Evolutionary conservation across 2,113 vertebrate genomes (phyloP).

Genomic region (Ochotona princeps): DNA sequence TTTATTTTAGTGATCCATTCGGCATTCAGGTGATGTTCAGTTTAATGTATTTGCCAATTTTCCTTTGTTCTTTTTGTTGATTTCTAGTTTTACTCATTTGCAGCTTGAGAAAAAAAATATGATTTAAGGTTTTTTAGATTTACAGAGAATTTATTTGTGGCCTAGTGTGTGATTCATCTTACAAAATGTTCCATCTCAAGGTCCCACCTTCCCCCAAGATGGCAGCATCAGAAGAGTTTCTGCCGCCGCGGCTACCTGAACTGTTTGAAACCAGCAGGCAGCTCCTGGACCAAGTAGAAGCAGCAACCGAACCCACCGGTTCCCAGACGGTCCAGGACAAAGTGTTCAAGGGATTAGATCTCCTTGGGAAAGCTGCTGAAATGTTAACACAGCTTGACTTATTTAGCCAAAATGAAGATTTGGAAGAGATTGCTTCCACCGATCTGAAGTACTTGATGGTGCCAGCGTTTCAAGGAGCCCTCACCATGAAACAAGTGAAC

Average conservation of each 20-base stretch:
- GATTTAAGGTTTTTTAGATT: too few species aligned
- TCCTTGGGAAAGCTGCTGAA: conserved; percentile 86
- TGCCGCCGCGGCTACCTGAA: conserved; percentile 85
- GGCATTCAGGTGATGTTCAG: too few species aligned
- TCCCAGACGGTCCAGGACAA: conserved; percentile 87
- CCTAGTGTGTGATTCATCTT: too few species aligned
- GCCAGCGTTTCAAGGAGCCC: conserved; percentile 89
- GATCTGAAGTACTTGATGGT: conserved; percentile 93
- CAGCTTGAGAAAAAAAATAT: too few species aligned
- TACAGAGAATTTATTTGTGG: too few species aligned
- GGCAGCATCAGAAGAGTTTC: conserved; percentile 73
- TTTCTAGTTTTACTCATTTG: too few species aligned
- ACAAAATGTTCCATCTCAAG: too few species aligned
- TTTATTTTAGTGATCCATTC: too few species aligned
- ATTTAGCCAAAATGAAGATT: conserved; percentile 94
- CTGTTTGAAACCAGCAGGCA: conserved; percentile 90
- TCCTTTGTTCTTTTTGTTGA: too few species aligned
- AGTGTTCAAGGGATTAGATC: conserved; percentile 86
- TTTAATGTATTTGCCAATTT: too few species aligned
- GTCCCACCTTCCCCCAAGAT: conserved; percentile 58
- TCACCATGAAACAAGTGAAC: conserved; percentile 89
- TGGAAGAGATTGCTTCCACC: conserved; percentile 92
- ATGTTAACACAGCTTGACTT: conserved; percentile 88
- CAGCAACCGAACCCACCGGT: conserved; percentile 81
- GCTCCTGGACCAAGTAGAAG: conserved; percentile 90